Conservation (phyloP, 1,140 invertebrate genomes). For the Tigriopus japonicus region DNA sequence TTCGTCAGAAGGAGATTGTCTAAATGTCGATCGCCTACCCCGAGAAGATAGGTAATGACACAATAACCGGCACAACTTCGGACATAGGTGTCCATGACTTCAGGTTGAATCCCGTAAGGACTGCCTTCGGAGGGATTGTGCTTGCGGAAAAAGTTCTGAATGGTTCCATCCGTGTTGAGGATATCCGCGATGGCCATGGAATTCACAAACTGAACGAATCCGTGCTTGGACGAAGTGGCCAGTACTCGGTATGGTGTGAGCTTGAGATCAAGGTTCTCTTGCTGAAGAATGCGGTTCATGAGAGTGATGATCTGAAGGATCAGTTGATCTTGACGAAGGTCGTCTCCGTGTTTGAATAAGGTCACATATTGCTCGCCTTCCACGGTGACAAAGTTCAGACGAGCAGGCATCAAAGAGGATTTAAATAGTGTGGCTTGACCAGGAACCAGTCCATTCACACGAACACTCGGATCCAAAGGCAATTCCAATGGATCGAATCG, state of each 20-base stretch:
- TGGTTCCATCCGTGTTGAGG: constrained; percentile 59
- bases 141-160: constrained; percentile 75
- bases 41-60: constrained; percentile 91
- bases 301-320: constrained; percentile 89
- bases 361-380: constrained; percentile 73
- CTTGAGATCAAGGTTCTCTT: constrained; percentile 87
- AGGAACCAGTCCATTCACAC: constrained; percentile 30
- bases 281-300: constrained; percentile 84
- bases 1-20: constrained; percentile 87
- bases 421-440: constrained; percentile 74
- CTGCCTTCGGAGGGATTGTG: constrained; percentile 67
- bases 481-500: constrained; percentile 82
- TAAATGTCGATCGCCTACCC: constrained; percentile 92
- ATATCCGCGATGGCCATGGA: constrained; percentile 82
- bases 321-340: constrained; percentile 94
- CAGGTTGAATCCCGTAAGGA: constrained; percentile 70
- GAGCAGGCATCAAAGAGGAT: constrained; percentile 91
- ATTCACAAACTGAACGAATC: constrained; percentile 92
- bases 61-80: constrained; percentile 96
- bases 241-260: constrained; percentile 83
- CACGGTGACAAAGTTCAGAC: constrained; percentile 69
- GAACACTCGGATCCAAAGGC: constrained; percentile 76
- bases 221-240: constrained; percentile 84
- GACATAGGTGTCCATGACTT: constrained; percentile 95
- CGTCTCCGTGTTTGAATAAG: constrained; percentile 97